Evolutionary conservation across 2,888 invertebrate species (phyloP).

Genomic region (Hemithea aestivaria): DNA sequence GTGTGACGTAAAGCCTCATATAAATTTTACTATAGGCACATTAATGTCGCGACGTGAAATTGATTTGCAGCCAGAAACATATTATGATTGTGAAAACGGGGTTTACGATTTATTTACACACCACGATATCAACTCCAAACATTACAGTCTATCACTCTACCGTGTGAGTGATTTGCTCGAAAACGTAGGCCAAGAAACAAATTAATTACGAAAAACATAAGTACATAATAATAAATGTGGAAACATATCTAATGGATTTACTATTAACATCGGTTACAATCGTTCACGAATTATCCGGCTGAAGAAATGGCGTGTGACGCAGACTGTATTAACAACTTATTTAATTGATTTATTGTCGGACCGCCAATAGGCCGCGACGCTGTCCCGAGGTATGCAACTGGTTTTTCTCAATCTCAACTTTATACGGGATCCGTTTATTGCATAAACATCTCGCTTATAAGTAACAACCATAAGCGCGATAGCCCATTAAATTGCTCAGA

Average conservation of each 20-base stretch:
- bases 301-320: slow-evolving; percentile 12
- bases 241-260: slow-evolving; percentile 23
- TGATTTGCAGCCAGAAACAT: slow-evolving; percentile 78
- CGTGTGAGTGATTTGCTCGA: slow-evolving; percentile 8
- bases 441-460: neutral
- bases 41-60: slow-evolving; percentile 79
- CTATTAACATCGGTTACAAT: slow-evolving; percentile 17
- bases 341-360: slow-evolving; percentile 5
- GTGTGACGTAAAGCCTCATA: slow-evolving; percentile 73
- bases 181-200: slow-evolving; percentile 6
- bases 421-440: neutral
- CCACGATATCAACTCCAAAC: slow-evolving; percentile 65
- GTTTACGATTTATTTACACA: slow-evolving; percentile 79
- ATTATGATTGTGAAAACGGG: slow-evolving; percentile 79
- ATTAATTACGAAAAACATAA: slow-evolving; percentile 17
- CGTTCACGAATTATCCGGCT: slow-evolving; percentile 15
- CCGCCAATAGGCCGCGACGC: neutral
- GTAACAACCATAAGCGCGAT: slow-evolving; percentile 5
- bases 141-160: slow-evolving; percentile 65
- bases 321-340: slow-evolving; percentile 5
- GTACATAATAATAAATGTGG: slow-evolving; percentile 10
- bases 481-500: slow-evolving; percentile 10
- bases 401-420: too few species aligned
- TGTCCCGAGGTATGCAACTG: neutral
- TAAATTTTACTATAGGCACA: slow-evolving; percentile 77